Percentiles rank a stretch among this genome's conserved stretches.
phyloP scores from a whole-genome alignment of 2,888 invertebrate genomes.

The Oxycera nigricornis region DNA sequence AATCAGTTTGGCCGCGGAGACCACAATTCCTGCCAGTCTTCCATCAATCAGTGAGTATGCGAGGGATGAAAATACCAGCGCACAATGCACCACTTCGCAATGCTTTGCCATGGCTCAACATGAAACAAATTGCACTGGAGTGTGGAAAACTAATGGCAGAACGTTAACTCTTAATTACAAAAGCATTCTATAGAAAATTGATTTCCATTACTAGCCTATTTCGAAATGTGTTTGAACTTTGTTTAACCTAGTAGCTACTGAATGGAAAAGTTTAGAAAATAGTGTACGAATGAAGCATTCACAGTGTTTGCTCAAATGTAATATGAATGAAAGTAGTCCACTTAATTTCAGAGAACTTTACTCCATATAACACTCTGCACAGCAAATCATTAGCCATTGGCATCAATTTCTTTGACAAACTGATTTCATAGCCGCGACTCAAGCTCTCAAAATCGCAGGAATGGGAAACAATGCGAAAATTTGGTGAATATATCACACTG shows the following conservation, averaged over 20 bases:
- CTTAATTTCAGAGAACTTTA: too few species aligned
- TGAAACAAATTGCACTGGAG: conserved; percentile 1
- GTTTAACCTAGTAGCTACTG: background rate
- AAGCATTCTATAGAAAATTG: background rate
- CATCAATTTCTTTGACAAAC: too few species aligned
- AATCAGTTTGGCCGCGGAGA: background rate
- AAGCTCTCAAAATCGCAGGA: too few species aligned
- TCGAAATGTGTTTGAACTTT: background rate
- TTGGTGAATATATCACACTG: too few species aligned
- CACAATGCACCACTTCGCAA: background rate
- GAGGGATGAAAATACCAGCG: background rate
- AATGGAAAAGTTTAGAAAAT: conserved; percentile 1
- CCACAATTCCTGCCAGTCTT: background rate
- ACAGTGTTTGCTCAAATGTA: too few species aligned
- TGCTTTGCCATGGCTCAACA: background rate
- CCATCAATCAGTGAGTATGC: background rate
- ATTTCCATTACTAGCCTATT: background rate
- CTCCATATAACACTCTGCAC: too few species aligned
- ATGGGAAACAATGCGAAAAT: too few species aligned
- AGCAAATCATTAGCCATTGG: too few species aligned
- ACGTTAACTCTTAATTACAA: background rate
- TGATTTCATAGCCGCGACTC: too few species aligned
- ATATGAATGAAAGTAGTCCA: too few species aligned
- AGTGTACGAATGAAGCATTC: background rate
- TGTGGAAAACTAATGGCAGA: background rate